Evolutionary conservation across 2,888 invertebrate species (phyloP).

Genomic region (Micoletzkya japonica): DNA sequence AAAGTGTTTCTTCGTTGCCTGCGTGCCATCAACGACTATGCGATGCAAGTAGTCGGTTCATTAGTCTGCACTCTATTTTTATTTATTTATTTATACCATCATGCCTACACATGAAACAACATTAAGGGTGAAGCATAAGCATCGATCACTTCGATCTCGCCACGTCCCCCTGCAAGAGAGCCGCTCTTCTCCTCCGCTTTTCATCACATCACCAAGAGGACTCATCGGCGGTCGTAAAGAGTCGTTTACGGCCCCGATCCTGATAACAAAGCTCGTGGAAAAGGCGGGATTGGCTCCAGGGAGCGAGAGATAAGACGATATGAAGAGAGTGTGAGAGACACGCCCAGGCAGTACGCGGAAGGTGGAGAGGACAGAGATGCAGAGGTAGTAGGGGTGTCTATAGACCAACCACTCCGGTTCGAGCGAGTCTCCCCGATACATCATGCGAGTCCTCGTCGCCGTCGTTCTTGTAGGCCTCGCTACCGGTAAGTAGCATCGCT

Average conservation of each 20-base stretch:
- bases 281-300: too few relatives aligned
- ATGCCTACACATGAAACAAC: too few relatives aligned
- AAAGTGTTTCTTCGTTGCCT: too few relatives aligned
- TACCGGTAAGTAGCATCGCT: background rate
- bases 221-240: conserved; percentile 25
- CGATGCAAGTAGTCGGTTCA: too few relatives aligned
- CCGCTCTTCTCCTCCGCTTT: conserved; percentile 2
- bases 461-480: background rate
- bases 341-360: background rate
- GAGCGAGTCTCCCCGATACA: background rate
- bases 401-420: background rate
- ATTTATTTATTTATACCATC: too few relatives aligned
- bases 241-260: too few relatives aligned
- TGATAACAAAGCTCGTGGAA: too few relatives aligned
- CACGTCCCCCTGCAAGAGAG: too few relatives aligned
- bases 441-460: conserved; percentile 4
- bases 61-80: too few relatives aligned
- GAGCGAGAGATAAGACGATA: background rate
- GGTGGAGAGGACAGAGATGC: conserved; percentile 2
- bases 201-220: conserved; percentile 20
- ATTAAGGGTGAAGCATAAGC: too few relatives aligned
- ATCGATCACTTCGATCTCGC: too few relatives aligned
- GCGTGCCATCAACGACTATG: too few relatives aligned
- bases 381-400: conserved; percentile 15
- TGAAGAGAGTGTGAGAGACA: background rate